Evolutionary conservation across 2,797 vertebrate genomes (phyloP), one percentile per base, ranked within the genome.

Genomic region (Morelia viridis): DNA sequence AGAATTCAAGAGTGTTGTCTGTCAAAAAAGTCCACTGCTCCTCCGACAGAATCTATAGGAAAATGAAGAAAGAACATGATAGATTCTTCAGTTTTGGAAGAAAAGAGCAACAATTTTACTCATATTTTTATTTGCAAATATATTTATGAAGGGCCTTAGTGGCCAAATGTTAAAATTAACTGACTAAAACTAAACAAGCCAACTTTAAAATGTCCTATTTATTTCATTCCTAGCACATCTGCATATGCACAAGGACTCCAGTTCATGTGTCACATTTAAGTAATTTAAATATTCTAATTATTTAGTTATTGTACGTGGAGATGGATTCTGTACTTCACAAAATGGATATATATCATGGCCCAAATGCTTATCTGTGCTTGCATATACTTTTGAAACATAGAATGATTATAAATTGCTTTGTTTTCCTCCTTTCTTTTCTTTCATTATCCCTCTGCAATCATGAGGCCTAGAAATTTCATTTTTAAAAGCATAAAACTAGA

Each of bases 1-100:
- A 46, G 50, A 46, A 28, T 31, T 68, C 62, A 65, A 89, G 46
- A 88, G 60, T 31, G 0, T 76, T 68, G 64, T 94, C 84, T 64
- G 15, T 13, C 64, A 56, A 85, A 95, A 64, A 94, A 35, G 10
- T 3, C 11, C 50, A 53, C 86, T 50, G 28, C 56, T 92, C 50
- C 65, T 92, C 46, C 3, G 1, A 57, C 57, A 60, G 89, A 95
- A 71, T 58, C 62, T 89, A 62, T 15, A 62, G 80, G 46, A 35
- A 50, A 26, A 86, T 28, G 31, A 68, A 26, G 26, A 91, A 91
- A 91, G 89, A 91, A 0, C 58, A 57, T 12, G 50, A 87, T 50
- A 50, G 19, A 92, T 83, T 0, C 1, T 91, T 53, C 0, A 0
- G 64, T 91, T 85, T 5, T 58, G 41, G 19, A 80, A 80, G 68